Evolutionary conservation across 2,797 vertebrate species (phyloP).

Genomic region (Helicolenus hilgendorfi): DNA sequence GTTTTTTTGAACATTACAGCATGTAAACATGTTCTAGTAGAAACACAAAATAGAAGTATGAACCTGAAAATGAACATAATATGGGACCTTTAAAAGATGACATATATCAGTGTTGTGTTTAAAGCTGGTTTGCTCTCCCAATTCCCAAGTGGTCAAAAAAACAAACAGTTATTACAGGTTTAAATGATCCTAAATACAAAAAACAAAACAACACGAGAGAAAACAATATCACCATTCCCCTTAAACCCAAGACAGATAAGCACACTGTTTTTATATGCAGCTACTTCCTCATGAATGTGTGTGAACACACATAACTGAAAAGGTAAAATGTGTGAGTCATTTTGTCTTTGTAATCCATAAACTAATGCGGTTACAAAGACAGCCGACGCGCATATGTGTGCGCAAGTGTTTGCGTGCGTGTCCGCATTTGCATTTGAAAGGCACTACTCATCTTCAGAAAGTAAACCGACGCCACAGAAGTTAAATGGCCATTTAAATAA

Average conservation of each 20-base stretch:
- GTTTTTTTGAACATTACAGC: no score
- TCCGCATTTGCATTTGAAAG: slow-evolving; percentile 67
- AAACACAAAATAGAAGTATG: no score
- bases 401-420: background rate
- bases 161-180: background rate
- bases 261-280: background rate
- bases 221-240: background rate
- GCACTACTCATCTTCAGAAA: slow-evolving; percentile 47
- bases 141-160: no score
- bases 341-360: slow-evolving; percentile 10
- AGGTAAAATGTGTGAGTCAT: background rate
- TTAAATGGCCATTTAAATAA: slow-evolving; percentile 58
- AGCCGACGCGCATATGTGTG: background rate
- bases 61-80: no score
- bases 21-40: no score
- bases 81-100: background rate
- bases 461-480: slow-evolving; percentile 43
- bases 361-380: slow-evolving; percentile 42
- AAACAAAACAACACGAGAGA: background rate
- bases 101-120: no score
- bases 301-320: background rate
- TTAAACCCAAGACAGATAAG: background rate
- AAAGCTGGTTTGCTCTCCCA: no score
- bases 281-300: background rate
- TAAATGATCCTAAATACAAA: background rate